Evolutionary conservation across 2,797 vertebrate genomes (phyloP).

Genomic region (Ptychadena robeensis): DNA sequence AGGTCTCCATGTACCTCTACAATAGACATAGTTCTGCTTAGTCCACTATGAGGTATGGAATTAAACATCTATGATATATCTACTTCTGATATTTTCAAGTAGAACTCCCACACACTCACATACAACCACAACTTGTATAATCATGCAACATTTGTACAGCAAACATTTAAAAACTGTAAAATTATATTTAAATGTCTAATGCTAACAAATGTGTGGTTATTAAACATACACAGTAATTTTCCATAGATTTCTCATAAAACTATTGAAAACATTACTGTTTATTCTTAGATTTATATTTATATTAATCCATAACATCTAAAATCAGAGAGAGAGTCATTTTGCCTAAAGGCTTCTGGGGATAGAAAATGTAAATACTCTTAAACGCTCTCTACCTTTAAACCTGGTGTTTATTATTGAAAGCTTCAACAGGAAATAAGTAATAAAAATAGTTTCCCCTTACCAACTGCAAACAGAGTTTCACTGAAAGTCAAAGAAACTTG

Average conservation of each 20-base stretch:
- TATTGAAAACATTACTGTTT: not conserved
- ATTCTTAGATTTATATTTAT: not conserved
- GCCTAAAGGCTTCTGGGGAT: not conserved
- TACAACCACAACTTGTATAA: not conserved
- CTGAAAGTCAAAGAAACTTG: not conserved
- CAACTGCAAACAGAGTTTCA: constrained; percentile 27
- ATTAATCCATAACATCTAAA: not conserved
- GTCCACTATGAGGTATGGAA: no score
- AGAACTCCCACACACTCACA: not conserved
- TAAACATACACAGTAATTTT: not conserved
- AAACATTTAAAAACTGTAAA: not conserved
- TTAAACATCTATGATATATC: no score
- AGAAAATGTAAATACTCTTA: not conserved
- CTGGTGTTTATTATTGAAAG: constrained; percentile 73
- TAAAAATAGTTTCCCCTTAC: constrained; percentile 68
- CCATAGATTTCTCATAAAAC: no score
- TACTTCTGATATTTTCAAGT: not conserved
- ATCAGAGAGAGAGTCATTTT: not conserved
- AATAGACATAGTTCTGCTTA: no score
- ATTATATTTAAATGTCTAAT: not conserved
- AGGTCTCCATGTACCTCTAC: no score
- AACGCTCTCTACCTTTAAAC: constrained; percentile 62
- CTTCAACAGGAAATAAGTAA: constrained; percentile 70
- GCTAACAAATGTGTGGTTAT: not conserved
- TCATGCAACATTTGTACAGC: not conserved